These are phyloP conservation scores for Caenorhabditis zanzibari DNA, from an alignment of 2,888 invertebrate species.

Conservation along the genomic window DNA sequence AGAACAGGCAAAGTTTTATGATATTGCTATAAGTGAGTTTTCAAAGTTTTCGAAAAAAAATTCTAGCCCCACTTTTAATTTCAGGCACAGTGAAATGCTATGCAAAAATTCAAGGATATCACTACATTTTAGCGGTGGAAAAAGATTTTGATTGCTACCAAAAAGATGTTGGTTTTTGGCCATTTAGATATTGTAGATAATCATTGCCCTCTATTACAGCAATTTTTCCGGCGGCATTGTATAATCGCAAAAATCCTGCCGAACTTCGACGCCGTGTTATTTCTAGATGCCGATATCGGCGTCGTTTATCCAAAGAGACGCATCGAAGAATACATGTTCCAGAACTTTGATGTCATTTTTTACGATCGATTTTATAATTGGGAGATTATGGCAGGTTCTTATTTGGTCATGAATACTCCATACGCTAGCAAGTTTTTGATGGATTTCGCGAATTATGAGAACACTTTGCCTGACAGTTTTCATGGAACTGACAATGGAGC, in stretches of 20 bases:
- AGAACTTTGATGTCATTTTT: constrained; percentile 63
- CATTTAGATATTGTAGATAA: constrained; percentile 1
- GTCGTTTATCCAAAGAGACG: constrained; percentile 69
- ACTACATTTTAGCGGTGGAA: constrained; percentile 48
- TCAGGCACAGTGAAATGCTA: constrained; percentile 66
- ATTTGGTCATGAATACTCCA: constrained; percentile 63
- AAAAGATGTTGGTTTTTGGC: constrained; percentile 53
- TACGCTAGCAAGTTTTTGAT: constrained; percentile 59
- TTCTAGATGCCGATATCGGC: constrained; percentile 69
- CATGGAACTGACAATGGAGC: constrained; percentile 74
- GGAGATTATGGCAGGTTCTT: constrained; percentile 68
- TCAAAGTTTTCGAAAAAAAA: not conserved
- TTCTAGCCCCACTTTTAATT: not conserved
- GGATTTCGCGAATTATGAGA: constrained; percentile 70
- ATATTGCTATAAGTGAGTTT: constrained; percentile 56
- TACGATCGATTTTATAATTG: constrained; percentile 69
- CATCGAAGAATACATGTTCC: constrained; percentile 67
- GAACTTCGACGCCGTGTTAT: constrained; percentile 65
- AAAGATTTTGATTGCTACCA: constrained; percentile 58
- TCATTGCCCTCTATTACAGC: constrained; percentile 43
- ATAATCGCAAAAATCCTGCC: constrained; percentile 57
- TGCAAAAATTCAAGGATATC: constrained; percentile 61
- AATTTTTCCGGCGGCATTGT: constrained; percentile 71
- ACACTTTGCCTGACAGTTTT: constrained; percentile 64
- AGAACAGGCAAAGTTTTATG: constrained; percentile 39